Evolutionary conservation across 2,888 invertebrate species (phyloP).

Genomic region (Maniola hyperantus): DNA sequence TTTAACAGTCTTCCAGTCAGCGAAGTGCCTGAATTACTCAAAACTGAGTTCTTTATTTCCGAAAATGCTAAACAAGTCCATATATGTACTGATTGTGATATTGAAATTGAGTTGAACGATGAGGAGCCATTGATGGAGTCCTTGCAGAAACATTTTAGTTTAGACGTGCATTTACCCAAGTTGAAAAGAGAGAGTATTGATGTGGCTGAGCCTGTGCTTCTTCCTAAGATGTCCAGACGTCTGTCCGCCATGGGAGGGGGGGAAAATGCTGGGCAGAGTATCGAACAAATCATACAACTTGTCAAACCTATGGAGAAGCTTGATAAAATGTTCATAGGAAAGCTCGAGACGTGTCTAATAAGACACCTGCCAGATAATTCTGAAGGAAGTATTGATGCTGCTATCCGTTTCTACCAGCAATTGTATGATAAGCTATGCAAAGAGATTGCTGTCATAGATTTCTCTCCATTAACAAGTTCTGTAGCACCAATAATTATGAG

Average conservation of each 20-base stretch:
- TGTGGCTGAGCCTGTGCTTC: slow-evolving; percentile 67
- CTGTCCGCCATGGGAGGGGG: slow-evolving; percentile 68
- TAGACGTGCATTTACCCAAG: slow-evolving; percentile 68
- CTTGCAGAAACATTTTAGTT: slow-evolving; percentile 69
- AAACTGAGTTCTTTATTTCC: slow-evolving; percentile 61
- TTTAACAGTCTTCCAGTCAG: slow-evolving; percentile 76
- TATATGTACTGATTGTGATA: slow-evolving; percentile 73
- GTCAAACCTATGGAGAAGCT: slow-evolving; percentile 64
- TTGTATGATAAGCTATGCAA: slow-evolving; percentile 62
- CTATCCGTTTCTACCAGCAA: slow-evolving; percentile 66
- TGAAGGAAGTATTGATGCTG: slow-evolving; percentile 68
- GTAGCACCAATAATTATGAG: slow-evolving; percentile 79
- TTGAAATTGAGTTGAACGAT: slow-evolving; percentile 72
- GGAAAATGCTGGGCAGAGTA: slow-evolving; percentile 57
- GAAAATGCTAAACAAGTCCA: slow-evolving; percentile 72
- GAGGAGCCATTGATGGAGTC: slow-evolving; percentile 76
- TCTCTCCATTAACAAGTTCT: slow-evolving; percentile 65
- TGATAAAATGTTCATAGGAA: slow-evolving; percentile 61
- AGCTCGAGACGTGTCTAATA: slow-evolving; percentile 62
- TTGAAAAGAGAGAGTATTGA: slow-evolving; percentile 73
- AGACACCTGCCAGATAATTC: slow-evolving; percentile 72
- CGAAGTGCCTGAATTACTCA: slow-evolving; percentile 73
- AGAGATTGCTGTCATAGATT: slow-evolving; percentile 63
- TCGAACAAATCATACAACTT: slow-evolving; percentile 58
- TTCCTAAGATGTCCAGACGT: slow-evolving; percentile 74